Percentiles rank a stretch among this genome's conserved stretches.
phyloP scores from a whole-genome alignment of 2,113 vertebrate genomes.

The Gasterosteus aculeatus region DNA sequence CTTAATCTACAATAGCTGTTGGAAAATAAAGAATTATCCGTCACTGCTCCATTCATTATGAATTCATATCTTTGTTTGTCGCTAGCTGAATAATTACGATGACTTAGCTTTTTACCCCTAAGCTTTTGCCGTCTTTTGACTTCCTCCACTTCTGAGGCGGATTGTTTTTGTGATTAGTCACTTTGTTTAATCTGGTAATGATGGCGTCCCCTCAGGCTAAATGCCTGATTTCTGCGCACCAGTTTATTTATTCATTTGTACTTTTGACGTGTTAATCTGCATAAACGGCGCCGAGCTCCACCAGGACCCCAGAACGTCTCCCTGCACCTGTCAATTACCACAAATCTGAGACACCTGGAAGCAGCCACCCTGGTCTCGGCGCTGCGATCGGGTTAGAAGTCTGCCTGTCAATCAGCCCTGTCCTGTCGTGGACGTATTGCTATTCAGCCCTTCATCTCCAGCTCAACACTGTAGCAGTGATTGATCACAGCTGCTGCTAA shows the following conservation, averaged over 20 bases:
- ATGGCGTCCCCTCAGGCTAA: conserved; percentile 78
- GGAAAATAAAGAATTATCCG: conserved; percentile 53
- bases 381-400: conserved; percentile 54
- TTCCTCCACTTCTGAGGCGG: conserved; percentile 75
- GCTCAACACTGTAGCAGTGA: conserved; percentile 34
- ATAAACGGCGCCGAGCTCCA: conserved; percentile 75
- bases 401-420: conserved; percentile 63
- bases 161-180: conserved; percentile 79
- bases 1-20: conserved; percentile 33
- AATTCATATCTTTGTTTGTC: conserved; percentile 69
- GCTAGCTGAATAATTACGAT: conserved; percentile 78
- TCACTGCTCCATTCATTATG: conserved; percentile 60
- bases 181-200: conserved; percentile 82
- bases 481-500: conserved; percentile 52
- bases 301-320: conserved; percentile 62
- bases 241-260: conserved; percentile 82
- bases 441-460: conserved; percentile 61
- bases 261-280: conserved; percentile 80
- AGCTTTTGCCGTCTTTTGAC: conserved; percentile 78
- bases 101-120: conserved; percentile 79
- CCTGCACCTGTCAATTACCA: conserved; percentile 73
- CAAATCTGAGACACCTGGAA: conserved; percentile 59
- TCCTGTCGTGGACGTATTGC: conserved; percentile 51
- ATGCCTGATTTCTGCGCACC: conserved; percentile 74
- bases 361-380: conserved; percentile 50